These are phyloP conservation scores for Toxostoma redivivum DNA, from an alignment of 2,113 vertebrate species.

Conservation along the genomic window DNA sequence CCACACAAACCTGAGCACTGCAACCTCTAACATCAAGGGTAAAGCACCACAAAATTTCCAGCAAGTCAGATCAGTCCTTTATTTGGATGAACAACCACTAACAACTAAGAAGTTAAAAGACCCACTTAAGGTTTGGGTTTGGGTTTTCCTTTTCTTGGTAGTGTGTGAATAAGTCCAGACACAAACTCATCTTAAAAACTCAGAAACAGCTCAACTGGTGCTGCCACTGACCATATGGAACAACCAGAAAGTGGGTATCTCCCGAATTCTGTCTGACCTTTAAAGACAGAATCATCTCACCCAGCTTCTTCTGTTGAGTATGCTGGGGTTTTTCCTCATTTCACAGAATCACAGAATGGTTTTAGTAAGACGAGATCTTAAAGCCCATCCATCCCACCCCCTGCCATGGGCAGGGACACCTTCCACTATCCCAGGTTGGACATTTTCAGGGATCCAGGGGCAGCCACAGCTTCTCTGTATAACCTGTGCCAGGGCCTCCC, in stretches of 20 bases:
- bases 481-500: background rate
- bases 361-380: background rate
- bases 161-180: background rate
- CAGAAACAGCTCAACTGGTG: background rate
- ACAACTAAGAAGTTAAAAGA: background rate
- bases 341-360: background rate
- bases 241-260: background rate
- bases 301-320: background rate
- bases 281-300: background rate
- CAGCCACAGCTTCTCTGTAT: background rate
- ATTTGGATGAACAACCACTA: constrained; percentile 2
- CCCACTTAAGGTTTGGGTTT: background rate
- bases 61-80: constrained; percentile 27
- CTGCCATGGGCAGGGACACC: background rate
- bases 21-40: background rate
- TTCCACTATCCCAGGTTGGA: rapidly evolving
- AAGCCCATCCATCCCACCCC: background rate
- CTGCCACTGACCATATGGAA: background rate
- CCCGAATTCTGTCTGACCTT: background rate
- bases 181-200: constrained; percentile 7
- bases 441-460: background rate
- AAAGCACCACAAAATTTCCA: constrained; percentile 52
- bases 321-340: background rate
- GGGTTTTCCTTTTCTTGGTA: background rate
- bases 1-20: constrained; percentile 14